Evolutionary conservation across 2,797 vertebrate species (phyloP).

Genomic region (Salmo trutta): DNA sequence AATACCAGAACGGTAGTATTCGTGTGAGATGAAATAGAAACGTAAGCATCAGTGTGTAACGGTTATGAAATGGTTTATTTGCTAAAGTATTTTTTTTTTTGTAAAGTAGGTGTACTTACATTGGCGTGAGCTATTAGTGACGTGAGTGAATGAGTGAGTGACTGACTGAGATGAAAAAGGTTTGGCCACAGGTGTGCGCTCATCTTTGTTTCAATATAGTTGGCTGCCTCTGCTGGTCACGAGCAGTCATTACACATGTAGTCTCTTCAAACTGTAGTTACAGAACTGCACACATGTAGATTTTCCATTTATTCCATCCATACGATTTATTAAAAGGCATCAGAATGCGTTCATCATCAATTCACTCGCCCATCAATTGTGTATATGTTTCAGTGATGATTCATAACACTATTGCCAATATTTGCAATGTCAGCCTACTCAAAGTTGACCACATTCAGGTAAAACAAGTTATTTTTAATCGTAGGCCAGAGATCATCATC

Average conservation of each 20-base stretch:
- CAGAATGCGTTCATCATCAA: no score
- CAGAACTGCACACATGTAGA: no score
- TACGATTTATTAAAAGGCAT: no score
- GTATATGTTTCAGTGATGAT: background rate
- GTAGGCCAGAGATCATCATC: background rate
- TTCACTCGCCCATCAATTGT: background rate
- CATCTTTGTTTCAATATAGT: background rate
- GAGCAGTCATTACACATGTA: background rate
- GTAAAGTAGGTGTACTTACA: background rate
- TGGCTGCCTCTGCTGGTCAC: constrained; percentile 2
- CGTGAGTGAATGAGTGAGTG: background rate
- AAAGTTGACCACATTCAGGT: no score
- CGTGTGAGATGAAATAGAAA: background rate
- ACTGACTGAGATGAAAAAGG: background rate
- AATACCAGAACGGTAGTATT: background rate
- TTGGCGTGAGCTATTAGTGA: background rate
- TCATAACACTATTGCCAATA: background rate
- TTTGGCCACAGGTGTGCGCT: background rate
- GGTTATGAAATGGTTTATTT: background rate
- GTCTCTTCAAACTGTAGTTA: no score
- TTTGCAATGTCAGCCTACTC: no score
- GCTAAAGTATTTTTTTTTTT: background rate
- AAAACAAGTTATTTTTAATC: background rate
- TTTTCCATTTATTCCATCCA: no score
- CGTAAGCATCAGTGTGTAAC: background rate